phyloP scores from a whole-genome alignment of 2,797 vertebrate species.

The Cercopithecus petaurista region DNA sequence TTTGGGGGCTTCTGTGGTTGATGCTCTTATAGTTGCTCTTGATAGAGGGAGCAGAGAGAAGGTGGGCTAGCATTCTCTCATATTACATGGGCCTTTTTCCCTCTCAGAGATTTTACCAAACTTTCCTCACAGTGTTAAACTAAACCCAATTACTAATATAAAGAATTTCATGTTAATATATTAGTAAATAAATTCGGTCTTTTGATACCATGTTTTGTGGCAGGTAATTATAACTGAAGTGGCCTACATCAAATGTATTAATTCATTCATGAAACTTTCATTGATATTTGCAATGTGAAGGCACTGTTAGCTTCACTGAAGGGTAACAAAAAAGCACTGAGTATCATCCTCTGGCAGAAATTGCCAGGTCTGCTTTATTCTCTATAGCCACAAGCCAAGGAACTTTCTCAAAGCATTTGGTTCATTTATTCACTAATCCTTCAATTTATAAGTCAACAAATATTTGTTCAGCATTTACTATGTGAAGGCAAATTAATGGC shows the following conservation, averaged over 20 bases:
- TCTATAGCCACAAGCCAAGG: neutral
- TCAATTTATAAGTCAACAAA: neutral
- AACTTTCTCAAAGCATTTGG: neutral
- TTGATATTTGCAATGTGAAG: neutral
- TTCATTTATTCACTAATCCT: neutral
- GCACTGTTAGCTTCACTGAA: neutral
- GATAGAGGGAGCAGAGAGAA: neutral
- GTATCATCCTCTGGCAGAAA: neutral
- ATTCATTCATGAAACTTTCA: slow-evolving; percentile 36
- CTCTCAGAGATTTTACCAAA: neutral
- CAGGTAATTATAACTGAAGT: neutral
- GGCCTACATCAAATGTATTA: neutral
- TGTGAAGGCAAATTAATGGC: neutral
- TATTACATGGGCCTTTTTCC: neutral
- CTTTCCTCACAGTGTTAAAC: neutral
- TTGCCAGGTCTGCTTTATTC: neutral
- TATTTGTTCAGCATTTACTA: neutral
- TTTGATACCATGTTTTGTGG: neutral
- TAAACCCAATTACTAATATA: neutral
- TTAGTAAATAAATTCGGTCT: neutral
- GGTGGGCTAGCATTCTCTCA: neutral
- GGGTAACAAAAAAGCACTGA: neutral
- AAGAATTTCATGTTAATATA: neutral
- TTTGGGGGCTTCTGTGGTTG: neutral
- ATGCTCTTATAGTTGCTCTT: neutral